Percentiles rank a stretch among this genome's conserved stretches.
Conservation (phyloP, 2,888 invertebrate genomes). For the Campoplex capitator region DNA sequence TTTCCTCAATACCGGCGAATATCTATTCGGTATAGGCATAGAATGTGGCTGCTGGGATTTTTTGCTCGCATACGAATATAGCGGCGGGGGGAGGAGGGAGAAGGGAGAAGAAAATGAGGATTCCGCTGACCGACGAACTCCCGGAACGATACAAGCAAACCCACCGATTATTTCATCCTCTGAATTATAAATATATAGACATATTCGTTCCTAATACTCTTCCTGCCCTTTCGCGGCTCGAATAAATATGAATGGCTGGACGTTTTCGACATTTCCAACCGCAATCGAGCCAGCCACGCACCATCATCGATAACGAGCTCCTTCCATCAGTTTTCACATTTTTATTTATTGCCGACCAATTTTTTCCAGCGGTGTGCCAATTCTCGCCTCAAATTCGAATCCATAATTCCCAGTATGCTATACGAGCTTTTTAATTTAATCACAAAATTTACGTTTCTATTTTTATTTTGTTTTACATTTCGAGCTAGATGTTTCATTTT, state of each 20-base stretch:
- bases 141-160: slow-evolving; percentile 4
- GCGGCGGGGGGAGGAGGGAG: neutral
- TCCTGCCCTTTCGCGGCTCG: slow-evolving; percentile 10
- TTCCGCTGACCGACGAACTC: slow-evolving; percentile 50
- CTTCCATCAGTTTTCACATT: slow-evolving; percentile 21
- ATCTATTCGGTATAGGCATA: neutral
- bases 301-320: slow-evolving; percentile 21
- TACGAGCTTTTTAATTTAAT: neutral
- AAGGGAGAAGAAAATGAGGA: slow-evolving; percentile 50
- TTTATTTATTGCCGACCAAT: neutral
- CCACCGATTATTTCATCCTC: neutral
- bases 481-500: neutral
- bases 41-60: neutral
- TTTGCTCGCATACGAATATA: slow-evolving; percentile 16
- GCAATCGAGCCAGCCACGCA: neutral
- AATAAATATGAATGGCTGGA: neutral
- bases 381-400: neutral
- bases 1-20: neutral
- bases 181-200: neutral
- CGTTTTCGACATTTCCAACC: slow-evolving; percentile 17
- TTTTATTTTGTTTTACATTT: neutral
- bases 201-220: neutral
- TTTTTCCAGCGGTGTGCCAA: neutral
- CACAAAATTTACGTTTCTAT: neutral
- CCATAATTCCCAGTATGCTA: neutral